These are phyloP conservation scores for Hemitrygon akajei DNA, from an alignment of 2,797 vertebrate genomes.

Conservation along the genomic window DNA sequence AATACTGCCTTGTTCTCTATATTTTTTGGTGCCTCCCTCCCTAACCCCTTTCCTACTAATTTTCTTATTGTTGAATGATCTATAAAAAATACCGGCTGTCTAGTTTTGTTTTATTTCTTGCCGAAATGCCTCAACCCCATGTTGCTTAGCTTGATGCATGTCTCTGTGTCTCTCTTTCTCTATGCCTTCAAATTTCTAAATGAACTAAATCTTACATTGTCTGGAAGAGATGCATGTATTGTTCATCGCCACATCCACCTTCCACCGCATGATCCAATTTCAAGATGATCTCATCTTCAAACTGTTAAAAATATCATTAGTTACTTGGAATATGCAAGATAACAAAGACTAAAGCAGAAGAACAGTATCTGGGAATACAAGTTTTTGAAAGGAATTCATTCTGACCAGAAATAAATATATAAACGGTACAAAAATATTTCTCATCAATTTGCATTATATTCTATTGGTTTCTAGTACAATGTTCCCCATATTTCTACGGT, in stretches of 20 bases:
- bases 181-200: not conserved
- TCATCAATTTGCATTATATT: not conserved
- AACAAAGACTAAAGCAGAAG: not conserved
- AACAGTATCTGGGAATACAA: not conserved
- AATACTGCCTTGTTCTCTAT: not conserved
- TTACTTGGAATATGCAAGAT: not conserved
- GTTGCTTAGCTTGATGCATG: not conserved
- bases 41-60: not conserved
- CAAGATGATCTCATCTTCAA: conserved; percentile 96
- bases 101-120: not conserved
- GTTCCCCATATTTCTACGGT: not conserved
- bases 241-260: conserved; percentile 89
- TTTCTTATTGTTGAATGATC: not conserved
- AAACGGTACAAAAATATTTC: not conserved
- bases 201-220: conserved; percentile 67
- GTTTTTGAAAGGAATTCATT: not conserved
- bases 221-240: conserved; percentile 89
- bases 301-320: conserved; percentile 57
- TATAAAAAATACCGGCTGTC: not conserved
- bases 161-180: not conserved
- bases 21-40: not conserved
- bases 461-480: not conserved
- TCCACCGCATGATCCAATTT: conserved; percentile 97
- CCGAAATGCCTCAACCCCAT: not conserved
- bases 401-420: not conserved